Evolutionary conservation across 2,888 invertebrate species (phyloP), one percentile per base, ranked within the genome.

Genomic region (Melanophora roralis): DNA sequence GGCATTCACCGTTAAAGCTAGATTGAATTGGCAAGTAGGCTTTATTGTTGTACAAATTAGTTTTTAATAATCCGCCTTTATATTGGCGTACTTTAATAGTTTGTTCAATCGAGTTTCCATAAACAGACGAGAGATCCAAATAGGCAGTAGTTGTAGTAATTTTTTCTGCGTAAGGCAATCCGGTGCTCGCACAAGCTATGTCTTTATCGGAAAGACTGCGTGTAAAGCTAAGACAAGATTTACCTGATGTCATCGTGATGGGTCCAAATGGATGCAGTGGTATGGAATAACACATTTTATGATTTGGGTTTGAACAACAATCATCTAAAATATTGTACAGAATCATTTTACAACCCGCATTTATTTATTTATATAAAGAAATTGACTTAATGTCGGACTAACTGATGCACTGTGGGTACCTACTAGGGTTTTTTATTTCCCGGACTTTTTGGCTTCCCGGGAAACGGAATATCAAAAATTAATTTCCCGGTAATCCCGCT

Each of bases 71-170:
- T 0, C 96, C 96, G 0, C 93, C 93, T 38, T 90, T 89, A 82
- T 92, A 92, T 1, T 93, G 91, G 4, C 96, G 91, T 12, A 96
- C 89, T 14, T 92, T 92, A 0, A 90, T 90, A 7, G 92, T 93
- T 77, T 94, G 92, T 16, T 91, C 89, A 7, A 91, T 90, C 1
- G 91, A 93, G 76, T 93, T 95, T 0, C 96, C 96, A 86, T 96
- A 97, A 0, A 96, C 93, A 14, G 94, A 90, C 0, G 96, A 96
- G 9, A 94, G 90, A 86, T 97, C 96, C 91, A 96, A 90, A 83
- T 83, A 89, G 14, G 86, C 84, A 1, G 88, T 85, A 3, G 85
- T 85, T 32, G 84, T 72, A 67, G 88, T 86, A 87, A 94, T 92
- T 91, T 94, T 94, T 55, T 93, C 94, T 36, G 93, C 91, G 82